Percentiles rank a stretch among this genome's conserved stretches.
Evolutionary conservation across 2,888 invertebrate genomes (phyloP).

Genomic region (Rambutsinella grinnellia): DNA sequence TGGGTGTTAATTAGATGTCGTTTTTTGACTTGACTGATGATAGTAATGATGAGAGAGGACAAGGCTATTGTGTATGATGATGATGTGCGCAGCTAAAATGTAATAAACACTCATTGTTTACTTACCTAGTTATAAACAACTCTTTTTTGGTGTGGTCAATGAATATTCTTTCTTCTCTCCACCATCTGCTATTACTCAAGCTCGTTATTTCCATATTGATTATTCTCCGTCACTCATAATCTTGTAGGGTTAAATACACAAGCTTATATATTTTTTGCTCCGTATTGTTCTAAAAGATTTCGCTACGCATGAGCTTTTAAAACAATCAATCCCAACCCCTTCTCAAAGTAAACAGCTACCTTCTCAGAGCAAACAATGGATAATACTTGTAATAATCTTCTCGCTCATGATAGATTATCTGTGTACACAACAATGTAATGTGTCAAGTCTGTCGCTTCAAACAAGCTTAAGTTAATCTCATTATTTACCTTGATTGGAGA

Average conservation of each 20-base stretch:
- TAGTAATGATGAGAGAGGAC: conserved; percentile 34
- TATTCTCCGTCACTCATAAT: too few relatives aligned
- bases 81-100: too few relatives aligned
- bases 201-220: neutral
- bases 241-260: too few relatives aligned
- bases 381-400: neutral
- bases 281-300: conserved; percentile 35
- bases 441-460: conserved; percentile 32
- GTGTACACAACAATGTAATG: conserved; percentile 45
- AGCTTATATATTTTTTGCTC: neutral
- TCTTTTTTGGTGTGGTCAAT: neutral
- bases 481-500: neutral
- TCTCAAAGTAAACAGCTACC: conserved; percentile 29
- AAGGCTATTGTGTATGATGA: too few relatives aligned
- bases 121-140: neutral
- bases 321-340: neutral
- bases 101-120: conserved; percentile 11
- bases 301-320: conserved; percentile 34
- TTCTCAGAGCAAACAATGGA: conserved; percentile 46
- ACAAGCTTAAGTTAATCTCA: neutral
- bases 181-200: neutral
- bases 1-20: conserved; percentile 56
- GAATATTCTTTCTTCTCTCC: neutral
- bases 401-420: conserved; percentile 36
- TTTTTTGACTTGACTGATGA: conserved; percentile 45